Base-by-base conservation (phyloP, 2,888 invertebrate genomes). In the Drosophila mercatorum region DNA sequence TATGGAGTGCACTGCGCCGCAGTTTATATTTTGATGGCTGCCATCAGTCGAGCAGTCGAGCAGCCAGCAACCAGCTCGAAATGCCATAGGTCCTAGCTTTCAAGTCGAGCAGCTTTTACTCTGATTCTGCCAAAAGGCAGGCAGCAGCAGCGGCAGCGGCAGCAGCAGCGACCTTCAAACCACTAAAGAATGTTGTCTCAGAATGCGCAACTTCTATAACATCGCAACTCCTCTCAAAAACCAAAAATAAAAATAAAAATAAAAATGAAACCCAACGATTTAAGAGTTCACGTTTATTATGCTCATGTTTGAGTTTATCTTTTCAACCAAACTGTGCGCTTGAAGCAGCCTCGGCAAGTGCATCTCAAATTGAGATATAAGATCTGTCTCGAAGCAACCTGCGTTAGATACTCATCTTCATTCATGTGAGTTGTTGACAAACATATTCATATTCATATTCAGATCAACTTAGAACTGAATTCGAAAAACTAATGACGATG, bases 51-150 rank as follows among this genome's bases (percentile, higher is more conserved):
- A 28, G 4, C 60, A 26, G n/a, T 31, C 44, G 6, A 28, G 3
- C 59, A 26, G 10, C 46, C 46, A 43, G 7, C 28, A 56, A 69
- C 67, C 75, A 67, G 56, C 61, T 72, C 52, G 60, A 83, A 84
- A 84, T 84, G 84, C 79, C 84, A 84, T 52, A 84, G 84, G 85
- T 84, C 79, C 74, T 70, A 68, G 55, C 58, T 41, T 71, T 78
- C 83, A 82, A 84, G 72, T 75, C 75, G 75, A 79, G 65, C 79
- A 72, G 83, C 85, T 85, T 88, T 88, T 84, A 88, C 84, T 88
- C 84, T 83, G 85, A 88, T 88, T 84, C 87, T 78, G 83, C 82
- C 83, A 87, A 81, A 72, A 77, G 72, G 58, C 76, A 55, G 53
- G 22, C 52, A 28, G 26, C 31, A 31, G 26, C 31, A n/a, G 49